Base-by-base conservation (phyloP, 2,113 vertebrate genomes). In the Guaruba guarouba region DNA sequence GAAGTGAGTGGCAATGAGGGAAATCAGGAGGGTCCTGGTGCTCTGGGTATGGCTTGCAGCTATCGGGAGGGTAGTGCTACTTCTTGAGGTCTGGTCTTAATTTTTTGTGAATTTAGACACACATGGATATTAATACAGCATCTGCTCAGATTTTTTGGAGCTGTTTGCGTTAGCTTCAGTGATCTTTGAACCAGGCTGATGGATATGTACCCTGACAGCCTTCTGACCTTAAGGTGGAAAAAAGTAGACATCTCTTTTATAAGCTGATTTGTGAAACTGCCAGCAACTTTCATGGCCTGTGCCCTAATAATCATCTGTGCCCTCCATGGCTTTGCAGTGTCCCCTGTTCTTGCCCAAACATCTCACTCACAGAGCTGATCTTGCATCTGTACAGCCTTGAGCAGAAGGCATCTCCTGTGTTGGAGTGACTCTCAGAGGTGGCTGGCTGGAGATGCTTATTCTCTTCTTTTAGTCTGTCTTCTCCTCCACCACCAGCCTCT, bases 1-100 rank as follows among this genome's bases (percentile, higher is more conserved):
- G 99, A 99, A 98, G 99, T 99, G 90, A 95, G 97, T 89, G 25
- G 52, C 67, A 16, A 7, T 37, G 16, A 4, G 67, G 28, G 44
- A 15, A 35, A 25, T 57, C 52, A 19, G 7, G 25, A 39, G 64
- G 14, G 88, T 39, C 12, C 39, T 71, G 63, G 4, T 62, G 61
- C 76, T 62, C 85, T 59, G 44, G 46, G 67, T 23, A 3, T 33
- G 46, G 37, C 68, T 85, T 7, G 1, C 3, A 35, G 48, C 70
- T 41, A 10, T 46, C 37, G 4, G 67, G 29, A 82, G 90, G 31
- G 24, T 44, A 9, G 6, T 70, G 66, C 66, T 66, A 1, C 17
- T 77, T 59, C 37, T 43, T 23, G 57, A 59, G 44, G 10, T n/a
- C 57, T 87, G 51, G 39, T 71, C 75, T 31, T 39, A 6, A 29